These are phyloP conservation scores for Choristoneura rosaceana DNA, from an alignment of 2,888 invertebrate species.

Conservation along the genomic window DNA sequence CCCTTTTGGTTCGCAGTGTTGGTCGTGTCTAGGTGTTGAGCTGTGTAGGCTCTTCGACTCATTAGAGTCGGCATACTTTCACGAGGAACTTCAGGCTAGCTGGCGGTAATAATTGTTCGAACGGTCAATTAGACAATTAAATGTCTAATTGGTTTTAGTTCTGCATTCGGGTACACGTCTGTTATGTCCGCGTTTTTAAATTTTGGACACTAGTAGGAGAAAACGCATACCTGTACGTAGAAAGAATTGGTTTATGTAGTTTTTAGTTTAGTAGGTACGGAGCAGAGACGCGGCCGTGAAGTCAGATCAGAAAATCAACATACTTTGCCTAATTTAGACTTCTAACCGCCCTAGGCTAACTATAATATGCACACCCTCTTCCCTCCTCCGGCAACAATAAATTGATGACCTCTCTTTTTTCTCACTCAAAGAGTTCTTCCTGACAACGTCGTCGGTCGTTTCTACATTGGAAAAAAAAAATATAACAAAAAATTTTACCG, in stretches of 20 bases:
- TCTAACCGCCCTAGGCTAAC: no score
- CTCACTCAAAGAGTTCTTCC: no score
- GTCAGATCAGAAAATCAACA: no score
- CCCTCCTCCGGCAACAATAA: no score
- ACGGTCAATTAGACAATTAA: constrained; percentile 30
- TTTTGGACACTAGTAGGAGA: neutral
- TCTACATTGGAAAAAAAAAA: no score
- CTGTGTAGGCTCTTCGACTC: constrained; percentile 52
- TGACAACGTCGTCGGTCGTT: no score
- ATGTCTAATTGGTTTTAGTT: constrained; percentile 26
- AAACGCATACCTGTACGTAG: constrained; percentile 15
- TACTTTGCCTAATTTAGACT: no score
- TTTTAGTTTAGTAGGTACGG: no score
- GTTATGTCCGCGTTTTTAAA: neutral
- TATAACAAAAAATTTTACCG: no score
- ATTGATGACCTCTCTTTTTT: no score
- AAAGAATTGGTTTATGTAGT: neutral
- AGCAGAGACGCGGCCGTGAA: no score
- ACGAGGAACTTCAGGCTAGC: constrained; percentile 48
- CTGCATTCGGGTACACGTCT: constrained; percentile 13
- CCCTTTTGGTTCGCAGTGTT: constrained; percentile 1
- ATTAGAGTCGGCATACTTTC: constrained; percentile 67
- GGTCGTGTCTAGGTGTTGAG: constrained; percentile 48
- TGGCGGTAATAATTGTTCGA: constrained; percentile 12
- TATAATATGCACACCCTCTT: no score